A percentile compares a stretch with the other conserved stretches of the same genome.
Conservation (phyloP, 2,797 vertebrate genomes). For the Cyprinodon diabolis region DNA sequence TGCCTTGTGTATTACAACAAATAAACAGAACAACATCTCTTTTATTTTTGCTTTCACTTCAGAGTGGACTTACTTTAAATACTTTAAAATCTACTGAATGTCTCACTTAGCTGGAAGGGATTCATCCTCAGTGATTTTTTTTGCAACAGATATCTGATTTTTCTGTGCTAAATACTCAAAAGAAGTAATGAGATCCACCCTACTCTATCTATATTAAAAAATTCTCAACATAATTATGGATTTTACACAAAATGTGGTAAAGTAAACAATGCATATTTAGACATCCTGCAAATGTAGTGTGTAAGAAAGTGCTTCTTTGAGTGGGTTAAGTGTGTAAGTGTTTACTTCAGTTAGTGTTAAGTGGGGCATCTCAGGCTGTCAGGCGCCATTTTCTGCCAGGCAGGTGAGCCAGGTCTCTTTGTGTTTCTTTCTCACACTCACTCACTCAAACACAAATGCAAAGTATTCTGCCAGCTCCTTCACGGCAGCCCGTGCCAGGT, state of each 20-base stretch:
- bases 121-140: too few species aligned
- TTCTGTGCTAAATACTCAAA: background rate
- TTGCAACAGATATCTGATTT: too few species aligned
- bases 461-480: constrained; percentile 73
- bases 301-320: constrained; percentile 29
- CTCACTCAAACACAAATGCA: constrained; percentile 44
- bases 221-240: background rate
- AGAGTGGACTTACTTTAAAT: too few species aligned
- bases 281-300: background rate
- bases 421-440: constrained; percentile 41
- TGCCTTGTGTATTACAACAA: too few species aligned
- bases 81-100: too few species aligned
- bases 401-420: constrained; percentile 66
- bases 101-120: too few species aligned
- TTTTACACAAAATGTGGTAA: background rate
- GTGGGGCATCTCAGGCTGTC: constrained; percentile 68
- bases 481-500: constrained; percentile 73
- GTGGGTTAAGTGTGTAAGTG: constrained; percentile 50
- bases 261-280: background rate
- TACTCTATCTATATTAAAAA: background rate
- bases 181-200: background rate
- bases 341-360: constrained; percentile 55
- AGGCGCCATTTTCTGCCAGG: constrained; percentile 67
- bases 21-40: too few species aligned
- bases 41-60: too few species aligned